phyloP scores from a whole-genome alignment of 1,140 invertebrate genomes.

The Lucilia cuprina region DNA sequence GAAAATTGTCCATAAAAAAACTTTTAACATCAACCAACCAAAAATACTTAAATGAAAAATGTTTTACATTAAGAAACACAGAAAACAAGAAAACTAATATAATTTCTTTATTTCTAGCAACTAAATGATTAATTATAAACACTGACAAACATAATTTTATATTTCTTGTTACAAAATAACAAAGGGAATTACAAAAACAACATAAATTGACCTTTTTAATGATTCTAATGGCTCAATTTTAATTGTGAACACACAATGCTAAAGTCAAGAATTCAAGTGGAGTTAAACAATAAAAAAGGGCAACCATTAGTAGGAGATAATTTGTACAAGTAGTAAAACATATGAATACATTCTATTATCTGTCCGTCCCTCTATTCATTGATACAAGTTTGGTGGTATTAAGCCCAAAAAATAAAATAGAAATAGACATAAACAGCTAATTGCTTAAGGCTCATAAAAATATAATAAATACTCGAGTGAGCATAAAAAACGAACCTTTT shows the following conservation, averaged over 20 bases:
- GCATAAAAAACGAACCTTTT: neutral
- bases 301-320: neutral
- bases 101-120: neutral
- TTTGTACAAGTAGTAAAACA: neutral
- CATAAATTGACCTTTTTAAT: slow-evolving; percentile 31
- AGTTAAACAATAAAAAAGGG: neutral
- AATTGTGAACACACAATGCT: neutral
- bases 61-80: neutral
- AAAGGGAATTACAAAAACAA: neutral
- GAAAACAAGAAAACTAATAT: neutral
- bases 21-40: too few relatives aligned
- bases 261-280: neutral
- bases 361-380: neutral
- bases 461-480: neutral
- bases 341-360: neutral
- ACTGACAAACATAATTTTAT: slow-evolving; percentile 29
- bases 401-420: neutral
- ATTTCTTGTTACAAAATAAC: neutral
- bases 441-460: slow-evolving; percentile 21
- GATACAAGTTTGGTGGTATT: neutral
- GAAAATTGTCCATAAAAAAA: neutral
- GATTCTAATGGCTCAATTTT: slow-evolving; percentile 29
- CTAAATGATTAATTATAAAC: slow-evolving; percentile 27
- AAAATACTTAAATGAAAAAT: neutral
- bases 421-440: slow-evolving; percentile 18